phyloP scores from a whole-genome alignment of 2,888 invertebrate species.

The Gastrophysa polygoni region DNA sequence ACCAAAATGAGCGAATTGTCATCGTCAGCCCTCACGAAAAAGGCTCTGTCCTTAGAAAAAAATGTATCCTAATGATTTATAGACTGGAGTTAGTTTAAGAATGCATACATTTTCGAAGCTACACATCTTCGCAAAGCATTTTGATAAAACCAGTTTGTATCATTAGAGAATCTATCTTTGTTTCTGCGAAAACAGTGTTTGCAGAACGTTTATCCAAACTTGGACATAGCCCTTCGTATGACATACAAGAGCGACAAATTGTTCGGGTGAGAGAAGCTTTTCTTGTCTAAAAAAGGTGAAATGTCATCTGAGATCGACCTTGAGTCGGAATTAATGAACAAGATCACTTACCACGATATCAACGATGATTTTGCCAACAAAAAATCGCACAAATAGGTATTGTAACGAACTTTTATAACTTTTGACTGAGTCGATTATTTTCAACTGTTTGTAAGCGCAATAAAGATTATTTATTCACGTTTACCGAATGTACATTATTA shows the following conservation, averaged over 20 bases:
- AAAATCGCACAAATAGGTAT: conserved; percentile 18
- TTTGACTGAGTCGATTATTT: background rate
- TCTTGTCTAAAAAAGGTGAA: conserved; percentile 28
- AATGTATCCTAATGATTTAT: conserved; percentile 7
- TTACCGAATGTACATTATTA: conserved; percentile 2
- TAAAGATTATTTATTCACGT: conserved; percentile 1
- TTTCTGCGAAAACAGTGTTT: conserved; percentile 20
- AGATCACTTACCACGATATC: conserved; percentile 36
- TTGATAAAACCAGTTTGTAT: conserved; percentile 1
- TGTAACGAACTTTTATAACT: background rate
- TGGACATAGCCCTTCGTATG: conserved; percentile 13
- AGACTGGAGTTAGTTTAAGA: conserved; percentile 4
- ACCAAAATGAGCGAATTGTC: conserved; percentile 30
- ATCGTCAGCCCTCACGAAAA: background rate
- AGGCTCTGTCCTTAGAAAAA: background rate
- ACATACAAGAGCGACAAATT: conserved; percentile 20
- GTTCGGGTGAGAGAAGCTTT: conserved; percentile 21
- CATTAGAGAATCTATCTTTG: conserved; percentile 9
- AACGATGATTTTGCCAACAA: too few relatives aligned
- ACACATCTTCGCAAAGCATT: background rate
- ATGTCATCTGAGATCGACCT: conserved; percentile 25
- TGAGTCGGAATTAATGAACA: conserved; percentile 39
- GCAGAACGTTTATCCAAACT: conserved; percentile 22
- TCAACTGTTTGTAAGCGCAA: background rate
- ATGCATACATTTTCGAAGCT: background rate